These are phyloP conservation scores for Smutsia gigantea DNA, from an alignment of 2,797 vertebrate genomes.

Conservation along the genomic window DNA sequence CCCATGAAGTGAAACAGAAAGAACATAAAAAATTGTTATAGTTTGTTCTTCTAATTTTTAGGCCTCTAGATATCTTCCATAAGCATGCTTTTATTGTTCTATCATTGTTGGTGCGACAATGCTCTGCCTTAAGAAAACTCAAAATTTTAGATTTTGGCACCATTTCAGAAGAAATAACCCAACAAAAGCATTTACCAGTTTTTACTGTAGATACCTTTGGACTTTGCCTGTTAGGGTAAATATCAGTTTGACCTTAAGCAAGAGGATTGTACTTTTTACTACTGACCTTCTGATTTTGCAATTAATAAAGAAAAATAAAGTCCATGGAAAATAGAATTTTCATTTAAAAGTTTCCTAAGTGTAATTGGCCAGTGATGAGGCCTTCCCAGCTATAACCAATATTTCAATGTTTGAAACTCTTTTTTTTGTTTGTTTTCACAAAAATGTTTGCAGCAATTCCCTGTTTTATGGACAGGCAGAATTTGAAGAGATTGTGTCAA, in stretches of 20 bases:
- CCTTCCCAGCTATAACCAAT: background rate
- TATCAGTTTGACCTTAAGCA: conserved; percentile 21
- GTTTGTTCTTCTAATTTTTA: conserved; percentile 65
- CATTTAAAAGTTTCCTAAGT: conserved; percentile 21
- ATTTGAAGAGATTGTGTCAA: conserved; percentile 31
- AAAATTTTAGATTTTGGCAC: conserved; percentile 43
- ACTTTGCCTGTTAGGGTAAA: conserved; percentile 21
- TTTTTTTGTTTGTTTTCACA: background rate
- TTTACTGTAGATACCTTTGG: conserved; percentile 42
- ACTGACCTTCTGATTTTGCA: conserved; percentile 20
- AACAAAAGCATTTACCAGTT: background rate
- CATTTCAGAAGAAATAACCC: background rate
- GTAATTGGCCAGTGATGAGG: background rate
- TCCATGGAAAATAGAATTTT: conserved; percentile 29
- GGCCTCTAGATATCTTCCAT: conserved; percentile 16
- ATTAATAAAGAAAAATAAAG: conserved; percentile 32
- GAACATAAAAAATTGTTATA: conserved; percentile 46
- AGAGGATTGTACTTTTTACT: conserved; percentile 11
- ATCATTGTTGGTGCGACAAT: background rate
- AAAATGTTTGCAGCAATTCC: conserved; percentile 42
- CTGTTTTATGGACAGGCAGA: conserved; percentile 10
- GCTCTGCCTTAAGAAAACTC: conserved; percentile 5
- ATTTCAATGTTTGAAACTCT: conserved; percentile 51
- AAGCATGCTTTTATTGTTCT: conserved; percentile 59
- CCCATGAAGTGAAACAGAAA: conserved; percentile 71